phyloP scores from a whole-genome alignment of 2,797 vertebrate genomes.

The Australoheros facetus region DNA sequence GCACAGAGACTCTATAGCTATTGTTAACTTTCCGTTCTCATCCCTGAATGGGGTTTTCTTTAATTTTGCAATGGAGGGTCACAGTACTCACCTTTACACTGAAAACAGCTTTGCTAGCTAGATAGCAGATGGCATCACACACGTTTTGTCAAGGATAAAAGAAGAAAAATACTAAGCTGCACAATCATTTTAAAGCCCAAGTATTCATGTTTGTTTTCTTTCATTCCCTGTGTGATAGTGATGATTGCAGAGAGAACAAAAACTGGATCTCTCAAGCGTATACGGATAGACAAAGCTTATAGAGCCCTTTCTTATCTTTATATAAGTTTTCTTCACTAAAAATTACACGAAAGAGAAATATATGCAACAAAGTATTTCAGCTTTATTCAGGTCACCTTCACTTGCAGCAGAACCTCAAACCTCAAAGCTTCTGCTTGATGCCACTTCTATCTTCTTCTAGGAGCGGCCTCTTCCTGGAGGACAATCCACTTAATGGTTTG shows the following conservation, averaged over 20 bases:
- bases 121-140: neutral
- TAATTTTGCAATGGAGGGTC: neutral
- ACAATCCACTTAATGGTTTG: neutral
- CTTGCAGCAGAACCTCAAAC: neutral
- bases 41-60: neutral
- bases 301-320: neutral
- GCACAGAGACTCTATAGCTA: neutral
- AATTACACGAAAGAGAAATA: neutral
- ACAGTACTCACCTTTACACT: neutral
- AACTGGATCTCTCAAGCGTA: conserved; percentile 6
- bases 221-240: conserved; percentile 3
- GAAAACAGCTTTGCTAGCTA: neutral
- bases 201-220: conserved; percentile 19
- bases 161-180: neutral
- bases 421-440: neutral
- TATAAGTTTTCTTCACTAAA: neutral
- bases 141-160: neutral
- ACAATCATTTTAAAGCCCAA: neutral
- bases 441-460: neutral
- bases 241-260: conserved; percentile 4
- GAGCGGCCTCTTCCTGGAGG: neutral
- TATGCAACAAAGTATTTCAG: neutral
- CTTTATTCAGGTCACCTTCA: conserved; percentile 2
- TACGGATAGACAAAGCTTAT: neutral
- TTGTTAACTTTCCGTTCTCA: neutral